Percentiles rank a stretch among this genome's conserved stretches.
phyloP scores from a whole-genome alignment of 2,797 vertebrate genomes.

The Meda fulgida region DNA sequence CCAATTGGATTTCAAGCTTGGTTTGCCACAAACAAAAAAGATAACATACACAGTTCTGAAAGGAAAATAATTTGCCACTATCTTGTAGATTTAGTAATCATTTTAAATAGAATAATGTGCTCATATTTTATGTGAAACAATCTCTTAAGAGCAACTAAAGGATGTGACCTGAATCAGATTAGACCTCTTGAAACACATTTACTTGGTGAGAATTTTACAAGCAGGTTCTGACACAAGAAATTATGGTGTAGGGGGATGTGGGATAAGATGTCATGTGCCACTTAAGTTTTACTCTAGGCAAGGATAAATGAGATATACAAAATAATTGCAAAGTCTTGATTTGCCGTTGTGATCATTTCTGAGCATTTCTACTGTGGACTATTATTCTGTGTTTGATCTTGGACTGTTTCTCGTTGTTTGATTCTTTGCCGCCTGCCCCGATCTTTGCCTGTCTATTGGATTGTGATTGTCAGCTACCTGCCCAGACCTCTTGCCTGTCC shows the following conservation, averaged over 20 bases:
- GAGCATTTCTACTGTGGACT: no score
- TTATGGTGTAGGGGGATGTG: conserved; percentile 32
- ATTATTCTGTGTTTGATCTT: no score
- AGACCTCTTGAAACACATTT: conserved; percentile 37
- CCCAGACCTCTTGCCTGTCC: no score
- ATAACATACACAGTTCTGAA: conserved; percentile 6
- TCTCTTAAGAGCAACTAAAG: not conserved
- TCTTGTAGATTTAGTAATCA: not conserved
- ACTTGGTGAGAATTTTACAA: conserved; percentile 52
- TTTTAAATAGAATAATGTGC: conserved; percentile 14
- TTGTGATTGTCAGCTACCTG: no score
- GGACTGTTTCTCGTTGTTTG: no score
- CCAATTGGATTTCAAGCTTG: conserved; percentile 60
- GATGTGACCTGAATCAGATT: not conserved
- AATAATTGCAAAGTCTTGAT: no score
- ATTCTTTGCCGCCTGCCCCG: no score
- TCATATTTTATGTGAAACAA: not conserved
- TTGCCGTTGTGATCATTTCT: no score
- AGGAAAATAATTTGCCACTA: not conserved
- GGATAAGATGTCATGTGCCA: not conserved
- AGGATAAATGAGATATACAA: not conserved
- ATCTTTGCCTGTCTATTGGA: no score
- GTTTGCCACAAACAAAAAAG: conserved; percentile 41
- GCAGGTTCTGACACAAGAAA: conserved; percentile 53
- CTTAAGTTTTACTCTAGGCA: not conserved